Base-by-base conservation (phyloP, 2,113 vertebrate species). In the Crotophaga sulcirostris region DNA sequence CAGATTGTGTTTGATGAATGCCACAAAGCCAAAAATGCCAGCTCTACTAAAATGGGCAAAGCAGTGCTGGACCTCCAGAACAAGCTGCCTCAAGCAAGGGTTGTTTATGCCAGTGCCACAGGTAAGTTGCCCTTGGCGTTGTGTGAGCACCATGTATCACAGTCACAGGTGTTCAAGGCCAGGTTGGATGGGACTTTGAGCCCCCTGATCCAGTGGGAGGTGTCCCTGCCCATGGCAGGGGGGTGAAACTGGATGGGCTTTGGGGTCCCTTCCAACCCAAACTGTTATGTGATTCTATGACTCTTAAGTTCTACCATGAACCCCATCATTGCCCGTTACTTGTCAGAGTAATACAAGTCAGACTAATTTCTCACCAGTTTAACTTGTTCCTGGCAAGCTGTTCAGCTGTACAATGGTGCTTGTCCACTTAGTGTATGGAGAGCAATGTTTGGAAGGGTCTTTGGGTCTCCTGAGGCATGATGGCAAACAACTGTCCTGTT, bases 21-120 rank as follows among this genome's bases (percentile, higher is more conserved):
- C 98, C 99, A 99, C 98, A 99, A 99, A 98, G 99, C 99, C 97
- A 99, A 99, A 98, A 99, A 99, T 0, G 99, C 99, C 94, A 99
- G 98, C 47, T 99, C 99, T 74, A 99, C 99, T 75, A 99, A 99
- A 97, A 99, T 99, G 98, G 99, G 99, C 96, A 99, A 99, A 97
- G 99, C 99, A 2, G 99, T 99, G 94, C 98, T 99, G 94, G 99
- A 99, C 96, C 98, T 99, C 59, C 99, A 99, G 98, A 99, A 97
- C 98, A 99, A 99, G 81, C 98, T 99, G 97, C 99, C 99, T 34
- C 97, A 94, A 92, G 99, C 99, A 54, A 98, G 99, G 91, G 99
- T 99, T 66, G 99, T 99, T 59, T 99, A 99, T 8, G 99, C 99
- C 97, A 99, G 99, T 76, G 99, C 99, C 98, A 99, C 99, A 97